phyloP scores from a whole-genome alignment of 2,888 invertebrate species.

The Notocelia uddmanniana region DNA sequence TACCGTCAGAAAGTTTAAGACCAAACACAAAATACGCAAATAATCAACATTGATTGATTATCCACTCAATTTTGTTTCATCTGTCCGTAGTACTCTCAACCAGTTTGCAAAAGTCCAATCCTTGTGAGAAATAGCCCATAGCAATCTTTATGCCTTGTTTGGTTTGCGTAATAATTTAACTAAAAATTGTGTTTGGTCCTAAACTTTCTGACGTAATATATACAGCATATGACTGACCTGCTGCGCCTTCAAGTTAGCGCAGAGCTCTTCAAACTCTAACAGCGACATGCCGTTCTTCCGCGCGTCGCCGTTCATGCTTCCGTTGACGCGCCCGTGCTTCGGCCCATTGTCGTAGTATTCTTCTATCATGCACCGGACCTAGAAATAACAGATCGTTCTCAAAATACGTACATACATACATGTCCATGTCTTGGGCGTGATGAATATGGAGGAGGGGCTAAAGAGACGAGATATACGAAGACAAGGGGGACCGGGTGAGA shows the following conservation, averaged over 20 bases:
- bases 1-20: too few species aligned
- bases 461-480: not conserved
- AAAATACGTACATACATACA: too few species aligned
- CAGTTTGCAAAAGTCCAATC: too few species aligned
- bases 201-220: too few species aligned
- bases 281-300: conserved; percentile 93
- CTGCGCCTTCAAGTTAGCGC: conserved; percentile 94
- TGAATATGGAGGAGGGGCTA: not conserved
- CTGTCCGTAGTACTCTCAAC: too few species aligned
- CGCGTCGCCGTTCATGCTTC: conserved; percentile 85
- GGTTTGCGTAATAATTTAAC: too few species aligned
- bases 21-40: too few species aligned
- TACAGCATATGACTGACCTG: conserved; percentile 81
- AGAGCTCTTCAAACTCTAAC: conserved; percentile 96
- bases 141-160: too few species aligned
- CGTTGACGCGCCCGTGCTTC: conserved; percentile 76
- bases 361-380: conserved; percentile 94
- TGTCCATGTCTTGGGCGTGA: not conserved
- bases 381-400: conserved; percentile 51
- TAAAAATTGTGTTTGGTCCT: too few species aligned
- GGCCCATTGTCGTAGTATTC: conserved; percentile 87
- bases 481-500: not conserved
- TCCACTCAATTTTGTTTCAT: too few species aligned
- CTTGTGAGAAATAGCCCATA: too few species aligned
- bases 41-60: too few species aligned